Percentiles rank a stretch among this genome's conserved stretches.
Evolutionary conservation across 2,797 vertebrate species (phyloP).

Genomic region (Eospalax fontanierii): DNA sequence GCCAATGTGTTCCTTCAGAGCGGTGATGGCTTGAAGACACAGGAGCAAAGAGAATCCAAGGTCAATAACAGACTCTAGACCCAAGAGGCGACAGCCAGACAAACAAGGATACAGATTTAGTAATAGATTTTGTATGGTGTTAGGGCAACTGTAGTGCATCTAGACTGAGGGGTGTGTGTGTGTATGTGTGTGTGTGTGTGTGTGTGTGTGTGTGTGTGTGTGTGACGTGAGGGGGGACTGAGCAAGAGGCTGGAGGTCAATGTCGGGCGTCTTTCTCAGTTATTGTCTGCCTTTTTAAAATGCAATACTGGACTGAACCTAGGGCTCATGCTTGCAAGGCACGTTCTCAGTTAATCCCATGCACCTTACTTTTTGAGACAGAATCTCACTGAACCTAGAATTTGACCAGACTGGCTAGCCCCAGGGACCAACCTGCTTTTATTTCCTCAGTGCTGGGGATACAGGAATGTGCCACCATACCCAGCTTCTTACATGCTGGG

Average conservation of each 20-base stretch:
- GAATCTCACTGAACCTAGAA: neutral
- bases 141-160: neutral
- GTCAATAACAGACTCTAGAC: neutral
- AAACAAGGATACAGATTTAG: rapidly evolving
- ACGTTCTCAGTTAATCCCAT: neutral
- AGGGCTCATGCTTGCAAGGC: neutral
- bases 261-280: neutral
- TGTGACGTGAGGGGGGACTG: neutral
- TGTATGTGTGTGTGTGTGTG: neutral
- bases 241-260: neutral
- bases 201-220: neutral
- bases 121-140: neutral
- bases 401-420: neutral
- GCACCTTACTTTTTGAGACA: neutral
- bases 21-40: constrained; percentile 91
- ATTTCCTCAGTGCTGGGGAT: neutral
- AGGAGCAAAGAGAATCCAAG: neutral
- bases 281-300: too few species aligned
- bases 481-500: neutral
- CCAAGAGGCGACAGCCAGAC: neutral
- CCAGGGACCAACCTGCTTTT: neutral
- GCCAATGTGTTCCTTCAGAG: constrained; percentile 93
- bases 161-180: rapidly evolving
- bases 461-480: neutral
- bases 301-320: too few species aligned